phyloP scores from a whole-genome alignment of 2,113 vertebrate species.

The Okapia johnstoni region DNA sequence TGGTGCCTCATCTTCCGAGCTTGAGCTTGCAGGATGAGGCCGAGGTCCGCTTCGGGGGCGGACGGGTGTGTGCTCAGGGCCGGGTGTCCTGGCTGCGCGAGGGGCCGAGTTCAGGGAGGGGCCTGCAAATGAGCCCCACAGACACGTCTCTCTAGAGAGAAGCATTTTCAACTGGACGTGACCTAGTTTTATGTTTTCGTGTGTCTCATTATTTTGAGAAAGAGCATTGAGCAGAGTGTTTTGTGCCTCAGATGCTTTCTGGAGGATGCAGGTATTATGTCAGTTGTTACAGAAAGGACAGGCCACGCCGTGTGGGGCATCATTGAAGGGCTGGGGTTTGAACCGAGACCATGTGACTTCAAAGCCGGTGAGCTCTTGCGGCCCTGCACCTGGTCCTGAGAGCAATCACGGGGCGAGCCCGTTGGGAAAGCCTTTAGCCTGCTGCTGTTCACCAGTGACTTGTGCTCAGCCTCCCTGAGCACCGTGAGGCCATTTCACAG shows the following conservation, averaged over 20 bases:
- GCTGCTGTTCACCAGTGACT: constrained; percentile 14
- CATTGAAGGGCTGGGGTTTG: background rate
- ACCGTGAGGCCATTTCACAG: constrained; percentile 38
- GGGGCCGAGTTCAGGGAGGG: background rate
- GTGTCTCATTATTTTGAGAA: background rate
- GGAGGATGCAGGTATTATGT: background rate
- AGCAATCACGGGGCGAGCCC: background rate
- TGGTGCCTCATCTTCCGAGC: background rate
- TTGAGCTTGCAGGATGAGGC: background rate
- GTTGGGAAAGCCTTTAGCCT: background rate
- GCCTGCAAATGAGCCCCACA: background rate
- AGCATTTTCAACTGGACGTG: background rate
- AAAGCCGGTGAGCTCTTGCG: background rate
- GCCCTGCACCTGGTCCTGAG: background rate
- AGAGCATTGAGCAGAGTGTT: background rate
- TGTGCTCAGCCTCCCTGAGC: constrained; percentile 43
- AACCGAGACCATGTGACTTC: background rate
- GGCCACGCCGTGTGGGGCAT: background rate
- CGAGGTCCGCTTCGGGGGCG: background rate
- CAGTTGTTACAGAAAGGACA: background rate
- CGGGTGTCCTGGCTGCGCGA: background rate
- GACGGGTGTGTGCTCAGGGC: background rate
- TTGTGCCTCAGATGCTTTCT: background rate
- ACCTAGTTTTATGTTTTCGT: background rate
- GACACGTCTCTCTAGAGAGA: background rate